phyloP scores from a whole-genome alignment of 2,113 vertebrate species.

The Paracanthobrama guichenoti region DNA sequence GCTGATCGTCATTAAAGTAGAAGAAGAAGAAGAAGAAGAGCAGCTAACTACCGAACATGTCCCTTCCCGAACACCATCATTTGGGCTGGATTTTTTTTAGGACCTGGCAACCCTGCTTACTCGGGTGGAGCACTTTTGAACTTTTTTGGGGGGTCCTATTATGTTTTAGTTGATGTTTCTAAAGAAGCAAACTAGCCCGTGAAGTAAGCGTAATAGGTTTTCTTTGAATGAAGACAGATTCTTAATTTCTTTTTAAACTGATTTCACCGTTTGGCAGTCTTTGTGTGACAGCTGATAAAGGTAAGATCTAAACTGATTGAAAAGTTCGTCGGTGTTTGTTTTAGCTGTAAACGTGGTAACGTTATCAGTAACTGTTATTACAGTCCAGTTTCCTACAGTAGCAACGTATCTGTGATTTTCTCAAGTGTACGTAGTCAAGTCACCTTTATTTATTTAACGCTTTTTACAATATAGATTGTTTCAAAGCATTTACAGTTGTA shows the following conservation, averaged over 20 bases:
- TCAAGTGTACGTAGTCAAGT: too few relatives aligned
- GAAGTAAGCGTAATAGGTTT: not conserved
- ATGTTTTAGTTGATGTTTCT: not conserved
- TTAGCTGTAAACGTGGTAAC: not conserved
- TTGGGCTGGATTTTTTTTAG: not conserved
- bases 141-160: not conserved
- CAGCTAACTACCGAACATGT: too few relatives aligned
- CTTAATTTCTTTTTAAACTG: not conserved
- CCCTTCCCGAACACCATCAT: too few relatives aligned
- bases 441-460: too few relatives aligned
- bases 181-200: not conserved
- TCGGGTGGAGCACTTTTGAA: not conserved
- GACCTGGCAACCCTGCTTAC: not conserved
- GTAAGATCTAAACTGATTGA: not conserved
- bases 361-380: too few relatives aligned
- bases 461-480: too few relatives aligned
- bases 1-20: too few relatives aligned
- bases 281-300: conserved; percentile 6
- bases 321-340: not conserved
- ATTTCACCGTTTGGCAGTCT: not conserved
- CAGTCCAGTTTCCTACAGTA: too few relatives aligned
- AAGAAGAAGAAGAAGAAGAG: too few relatives aligned
- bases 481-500: too few relatives aligned
- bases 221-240: not conserved
- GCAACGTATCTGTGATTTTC: too few relatives aligned